phyloP scores from a whole-genome alignment of 1,140 invertebrate species.

The Drosophila pandora region DNA sequence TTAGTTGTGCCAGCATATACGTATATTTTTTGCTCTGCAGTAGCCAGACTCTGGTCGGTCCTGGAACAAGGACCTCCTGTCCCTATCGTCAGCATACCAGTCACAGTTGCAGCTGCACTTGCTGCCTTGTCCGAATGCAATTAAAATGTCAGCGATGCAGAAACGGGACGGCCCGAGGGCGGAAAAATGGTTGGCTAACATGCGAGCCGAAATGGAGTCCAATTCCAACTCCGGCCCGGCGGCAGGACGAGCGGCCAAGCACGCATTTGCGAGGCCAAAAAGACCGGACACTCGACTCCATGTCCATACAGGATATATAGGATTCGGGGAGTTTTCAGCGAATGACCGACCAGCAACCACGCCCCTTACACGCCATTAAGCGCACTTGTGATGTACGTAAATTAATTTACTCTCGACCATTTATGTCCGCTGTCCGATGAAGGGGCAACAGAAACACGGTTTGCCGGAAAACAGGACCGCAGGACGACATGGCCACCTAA shows the following conservation, averaged over 20 bases:
- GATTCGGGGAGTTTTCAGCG: conserved; percentile 39
- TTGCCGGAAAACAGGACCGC: too few relatives aligned
- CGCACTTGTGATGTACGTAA: conserved; percentile 77
- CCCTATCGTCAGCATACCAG: conserved; percentile 8
- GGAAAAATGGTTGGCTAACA: conserved; percentile 51
- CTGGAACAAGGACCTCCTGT: conserved; percentile 7
- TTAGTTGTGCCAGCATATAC: neutral
- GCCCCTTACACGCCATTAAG: conserved; percentile 62
- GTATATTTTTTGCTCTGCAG: neutral
- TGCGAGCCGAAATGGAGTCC: conserved; percentile 40
- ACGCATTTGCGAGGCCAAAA: conserved; percentile 65
- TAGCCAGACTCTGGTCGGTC: neutral
- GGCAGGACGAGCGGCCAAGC: conserved; percentile 36
- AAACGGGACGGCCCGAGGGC: conserved; percentile 18
- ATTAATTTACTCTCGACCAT: conserved; percentile 77
- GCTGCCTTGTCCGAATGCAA: conserved; percentile 66
- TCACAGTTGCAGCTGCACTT: conserved; percentile 33
- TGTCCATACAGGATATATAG: conserved; percentile 16
- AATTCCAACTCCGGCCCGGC: conserved; percentile 1
- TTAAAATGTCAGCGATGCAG: conserved; percentile 69
- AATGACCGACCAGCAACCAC: conserved; percentile 20
- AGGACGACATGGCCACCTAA: too few relatives aligned
- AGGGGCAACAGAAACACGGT: conserved; percentile 13
- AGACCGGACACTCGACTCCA: conserved; percentile 23
- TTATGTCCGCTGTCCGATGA: conserved; percentile 48